Evolutionary conservation across 1,140 invertebrate genomes (phyloP).

Genomic region (Delia radicum): DNA sequence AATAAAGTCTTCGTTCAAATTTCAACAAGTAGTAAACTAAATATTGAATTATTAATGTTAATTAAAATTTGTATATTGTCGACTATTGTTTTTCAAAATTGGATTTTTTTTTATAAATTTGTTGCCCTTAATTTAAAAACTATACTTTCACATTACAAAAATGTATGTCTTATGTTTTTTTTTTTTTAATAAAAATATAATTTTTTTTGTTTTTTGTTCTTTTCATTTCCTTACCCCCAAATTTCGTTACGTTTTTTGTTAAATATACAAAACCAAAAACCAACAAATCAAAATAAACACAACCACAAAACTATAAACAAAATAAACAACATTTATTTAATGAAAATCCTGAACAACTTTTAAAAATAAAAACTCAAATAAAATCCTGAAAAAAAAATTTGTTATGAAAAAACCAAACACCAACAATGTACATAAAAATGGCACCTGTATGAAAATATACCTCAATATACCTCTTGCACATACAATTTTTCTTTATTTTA

Average conservation of each 20-base stretch:
- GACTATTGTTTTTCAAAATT: background rate
- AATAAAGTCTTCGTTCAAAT: too few relatives aligned
- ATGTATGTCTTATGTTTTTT: constrained; percentile 1
- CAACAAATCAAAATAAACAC: constrained; percentile 2
- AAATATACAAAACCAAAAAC: background rate
- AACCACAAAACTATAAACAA: background rate
- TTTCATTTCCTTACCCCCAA: constrained; percentile 34
- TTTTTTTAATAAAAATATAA: constrained; percentile 11
- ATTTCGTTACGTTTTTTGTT: constrained; percentile 25
- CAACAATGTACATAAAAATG: constrained; percentile 11
- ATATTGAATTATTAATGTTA: too few relatives aligned
- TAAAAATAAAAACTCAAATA: background rate
- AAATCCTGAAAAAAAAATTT: background rate
- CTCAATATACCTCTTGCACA: constrained; percentile 5
- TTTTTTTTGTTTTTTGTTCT: constrained; percentile 28
- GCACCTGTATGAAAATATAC: background rate
- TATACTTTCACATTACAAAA: too few relatives aligned
- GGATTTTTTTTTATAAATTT: background rate
- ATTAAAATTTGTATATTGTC: too few relatives aligned
- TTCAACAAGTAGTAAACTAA: too few relatives aligned
- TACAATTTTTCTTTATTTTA: background rate
- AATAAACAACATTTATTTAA: constrained; percentile 21
- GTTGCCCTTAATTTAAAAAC: background rate
- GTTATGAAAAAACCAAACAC: background rate
- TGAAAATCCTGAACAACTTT: background rate